Base-by-base conservation (phyloP, 2,888 invertebrate species). In the Oscheius sp. region DNA sequence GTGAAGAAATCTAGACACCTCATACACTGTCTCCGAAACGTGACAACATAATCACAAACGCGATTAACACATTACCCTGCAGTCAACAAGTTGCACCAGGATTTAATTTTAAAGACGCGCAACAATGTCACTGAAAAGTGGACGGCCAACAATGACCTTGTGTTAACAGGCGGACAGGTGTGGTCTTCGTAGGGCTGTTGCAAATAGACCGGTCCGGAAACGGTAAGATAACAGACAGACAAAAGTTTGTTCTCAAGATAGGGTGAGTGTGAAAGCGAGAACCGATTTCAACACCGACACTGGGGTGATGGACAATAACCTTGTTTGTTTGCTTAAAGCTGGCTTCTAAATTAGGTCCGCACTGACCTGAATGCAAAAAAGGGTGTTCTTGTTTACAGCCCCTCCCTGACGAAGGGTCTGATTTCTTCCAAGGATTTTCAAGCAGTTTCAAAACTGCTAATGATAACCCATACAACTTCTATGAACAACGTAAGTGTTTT, bases 121-220 rank as follows among this genome's bases (percentile, higher is more conserved):
- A 42, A 42, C 7, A 5, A 42, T 42, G 42, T 5, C 42, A 42
- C 7, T 42, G 33, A 29, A 13, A 33, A 9, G 29, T 32, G 57
- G 57, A 57, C 9, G 57, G 53, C 53, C 11, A 13, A 3, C 7
- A 42, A 33, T 29, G 57, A 57, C 57, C 57, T 57, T 57, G n/a
- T 57, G 57, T 57, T 57, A 57, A 57, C 57, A 57, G 57, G 57
- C 57, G 57, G 57, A 29, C 57, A 57, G 57, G 57, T 57, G 57
- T 57, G 57, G 57, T 33, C 57, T 57, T 57, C 57, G 57, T 33
- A 57, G 29, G 53, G 53, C 29, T 53, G 57, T 57, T 57, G 57
- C 57, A 57, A 57, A 57, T 33, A 57, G 57, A 57, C 57, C 57
- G 57, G 57, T 29, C 57, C 57, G 57, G 57, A 57, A 57, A 57